Percentiles rank a stretch among this genome's conserved stretches.
These are phyloP conservation scores for Sebastes steindachneri DNA, from an alignment of 2,797 vertebrate genomes.

Conservation along the genomic window DNA sequence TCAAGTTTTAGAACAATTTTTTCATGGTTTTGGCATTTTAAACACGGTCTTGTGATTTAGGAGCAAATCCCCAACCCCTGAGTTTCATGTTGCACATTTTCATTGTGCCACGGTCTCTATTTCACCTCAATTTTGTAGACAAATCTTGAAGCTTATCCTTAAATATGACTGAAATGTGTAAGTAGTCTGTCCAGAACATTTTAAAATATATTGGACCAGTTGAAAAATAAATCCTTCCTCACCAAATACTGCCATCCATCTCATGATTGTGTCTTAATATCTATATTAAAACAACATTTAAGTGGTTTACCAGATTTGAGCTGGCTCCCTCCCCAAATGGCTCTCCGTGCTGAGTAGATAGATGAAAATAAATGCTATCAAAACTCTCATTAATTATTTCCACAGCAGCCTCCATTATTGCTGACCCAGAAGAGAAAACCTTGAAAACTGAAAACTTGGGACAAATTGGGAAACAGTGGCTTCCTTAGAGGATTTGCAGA, in stretches of 20 bases:
- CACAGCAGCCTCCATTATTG: background rate
- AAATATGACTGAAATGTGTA: too few relatives aligned
- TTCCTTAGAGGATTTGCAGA: background rate
- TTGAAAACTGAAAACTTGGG: background rate
- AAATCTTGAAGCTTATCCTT: too few relatives aligned
- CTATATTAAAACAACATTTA: background rate
- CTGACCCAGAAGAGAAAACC: slow-evolving; percentile 5
- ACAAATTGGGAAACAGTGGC: background rate
- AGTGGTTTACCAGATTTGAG: background rate
- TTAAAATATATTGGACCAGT: too few relatives aligned
- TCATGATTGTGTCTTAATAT: background rate
- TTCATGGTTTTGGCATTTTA: background rate
- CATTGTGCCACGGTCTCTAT: background rate
- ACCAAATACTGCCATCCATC: background rate
- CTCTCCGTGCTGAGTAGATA: background rate
- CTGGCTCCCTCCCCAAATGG: background rate
- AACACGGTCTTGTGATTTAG: background rate
- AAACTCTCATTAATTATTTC: slow-evolving; percentile 17
- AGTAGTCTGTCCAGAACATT: too few relatives aligned
- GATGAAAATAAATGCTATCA: background rate
- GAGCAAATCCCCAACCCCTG: background rate
- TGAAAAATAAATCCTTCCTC: too few relatives aligned
- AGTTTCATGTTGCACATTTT: background rate
- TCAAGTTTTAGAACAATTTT: background rate
- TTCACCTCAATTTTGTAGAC: background rate